A percentile compares a stretch with the other conserved stretches of the same genome.
These are phyloP conservation scores for Crocallis elinguaria DNA, from an alignment of 2,888 invertebrate genomes.

Conservation along the genomic window DNA sequence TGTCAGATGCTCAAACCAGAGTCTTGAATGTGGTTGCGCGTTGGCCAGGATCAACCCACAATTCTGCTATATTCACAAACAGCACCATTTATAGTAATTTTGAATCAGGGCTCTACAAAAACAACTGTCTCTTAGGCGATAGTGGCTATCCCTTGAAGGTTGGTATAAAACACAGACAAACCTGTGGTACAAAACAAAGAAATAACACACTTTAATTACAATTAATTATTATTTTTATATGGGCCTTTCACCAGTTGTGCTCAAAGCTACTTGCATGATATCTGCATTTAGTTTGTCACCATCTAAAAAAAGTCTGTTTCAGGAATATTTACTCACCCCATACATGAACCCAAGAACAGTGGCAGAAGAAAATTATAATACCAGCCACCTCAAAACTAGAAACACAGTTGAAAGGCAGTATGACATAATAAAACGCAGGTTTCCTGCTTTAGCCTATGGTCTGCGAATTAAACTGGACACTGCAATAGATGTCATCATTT, in stretches of 20 bases:
- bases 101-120: not conserved
- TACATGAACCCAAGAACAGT: not conserved
- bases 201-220: no score
- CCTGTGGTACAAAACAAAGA: no score
- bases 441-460: slow-evolving; percentile 21
- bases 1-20: slow-evolving; percentile 11
- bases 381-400: slow-evolving; percentile 12
- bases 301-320: no score
- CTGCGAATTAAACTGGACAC: slow-evolving; percentile 26
- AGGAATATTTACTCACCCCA: no score
- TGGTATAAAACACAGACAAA: no score
- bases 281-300: not conserved
- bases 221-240: no score
- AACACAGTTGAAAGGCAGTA: slow-evolving; percentile 19
- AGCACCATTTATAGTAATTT: not conserved
- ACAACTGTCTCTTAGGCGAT: not conserved
- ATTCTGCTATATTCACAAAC: slow-evolving; percentile 4
- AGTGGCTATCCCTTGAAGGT: not conserved
- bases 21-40: not conserved
- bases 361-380: slow-evolving; percentile 6
- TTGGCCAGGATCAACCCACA: slow-evolving; percentile 7
- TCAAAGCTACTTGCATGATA: not conserved
- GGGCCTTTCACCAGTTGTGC: not conserved
- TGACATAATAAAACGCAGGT: slow-evolving; percentile 21
- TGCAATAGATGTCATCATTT: slow-evolving; percentile 23